phyloP scores from a whole-genome alignment of 2,113 vertebrate species.

The Anguilla rostrata region DNA sequence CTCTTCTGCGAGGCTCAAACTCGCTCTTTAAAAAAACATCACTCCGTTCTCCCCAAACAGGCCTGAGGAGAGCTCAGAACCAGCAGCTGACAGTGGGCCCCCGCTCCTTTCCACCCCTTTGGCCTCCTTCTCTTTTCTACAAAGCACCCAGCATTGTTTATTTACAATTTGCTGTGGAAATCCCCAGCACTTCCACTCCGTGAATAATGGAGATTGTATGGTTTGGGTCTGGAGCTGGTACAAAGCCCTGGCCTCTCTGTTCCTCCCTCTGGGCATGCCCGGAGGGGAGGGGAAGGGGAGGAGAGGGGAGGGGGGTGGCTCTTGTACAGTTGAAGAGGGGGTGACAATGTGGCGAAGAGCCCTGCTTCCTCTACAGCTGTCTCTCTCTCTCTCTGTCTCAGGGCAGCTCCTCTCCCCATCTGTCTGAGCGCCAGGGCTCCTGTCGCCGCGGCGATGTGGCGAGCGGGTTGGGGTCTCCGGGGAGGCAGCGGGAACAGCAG shows the following conservation, averaged over 20 bases:
- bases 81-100: neutral
- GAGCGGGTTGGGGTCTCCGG: slow-evolving; percentile 52
- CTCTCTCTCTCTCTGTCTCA: slow-evolving; percentile 50
- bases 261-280: slow-evolving; percentile 43
- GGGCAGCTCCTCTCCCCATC: slow-evolving; percentile 57
- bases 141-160: slow-evolving; percentile 62
- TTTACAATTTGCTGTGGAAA: slow-evolving; percentile 70
- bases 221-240: slow-evolving; percentile 67
- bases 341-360: slow-evolving; percentile 41
- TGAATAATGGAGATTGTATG: slow-evolving; percentile 67
- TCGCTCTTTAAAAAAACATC: neutral
- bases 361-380: slow-evolving; percentile 67
- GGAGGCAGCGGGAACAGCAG: slow-evolving; percentile 55
- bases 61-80: neutral
- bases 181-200: slow-evolving; percentile 54
- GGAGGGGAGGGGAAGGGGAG: slow-evolving; percentile 20
- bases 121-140: neutral
- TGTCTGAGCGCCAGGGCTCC: slow-evolving; percentile 50
- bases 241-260: slow-evolving; percentile 60
- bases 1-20: neutral
- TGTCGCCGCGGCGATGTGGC: slow-evolving; percentile 56
- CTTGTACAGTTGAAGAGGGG: slow-evolving; percentile 29
- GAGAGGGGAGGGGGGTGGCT: slow-evolving; percentile 11
- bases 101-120: neutral
- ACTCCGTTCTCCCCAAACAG: neutral